Evolutionary conservation across 2,888 invertebrate species (phyloP), one percentile per base, ranked within the genome.

Genomic region (Heliothis peltigera): DNA sequence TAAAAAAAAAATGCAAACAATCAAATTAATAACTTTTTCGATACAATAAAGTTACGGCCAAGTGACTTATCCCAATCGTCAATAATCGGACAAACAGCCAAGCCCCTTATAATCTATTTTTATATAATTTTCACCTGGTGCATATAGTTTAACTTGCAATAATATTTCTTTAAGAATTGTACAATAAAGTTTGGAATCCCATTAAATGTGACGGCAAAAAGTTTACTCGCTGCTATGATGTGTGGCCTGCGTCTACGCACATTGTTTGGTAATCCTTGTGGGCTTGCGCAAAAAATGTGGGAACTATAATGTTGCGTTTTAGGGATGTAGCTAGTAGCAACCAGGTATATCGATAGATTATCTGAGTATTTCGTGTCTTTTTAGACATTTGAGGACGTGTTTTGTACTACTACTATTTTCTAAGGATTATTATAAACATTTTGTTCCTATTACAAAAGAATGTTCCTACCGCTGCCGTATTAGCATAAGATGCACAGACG

Each of bases 171-270:
- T 82, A 84, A 35, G 79, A 77, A 79, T 86, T 84, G 83, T 61
- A 77, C 78, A 88, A 92, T 91, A 89, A 87, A 89, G 84, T 87
- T 79, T 75, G 78, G 81, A 85, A 93, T 93, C 92, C 91, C 89
- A 93, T 94, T 92, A 92, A 91, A 87, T 75, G 77, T 85, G 77
- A 83, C 85, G 70, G 87, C 88, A 93, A 93, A 93, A 92, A 91
- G 82, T 83, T 80, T 71, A 76, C 84, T 88, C 75, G 85, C 87
- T 88, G 84, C 81, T 83, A 89, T 89, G 91, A 90, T 91, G 92
- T 92, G 93, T 91, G 93, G 92, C 88, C 90, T 89, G 89, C 89
- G 88, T 83, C 66, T 85, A 85, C 89, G 89, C 91, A 87, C 78
- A 91, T 94, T 94, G 93, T 94, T 91, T 82, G 85, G 82, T 89